These are phyloP conservation scores for Silvanus unidentatus DNA, from an alignment of 2,888 invertebrate genomes.

Conservation along the genomic window DNA sequence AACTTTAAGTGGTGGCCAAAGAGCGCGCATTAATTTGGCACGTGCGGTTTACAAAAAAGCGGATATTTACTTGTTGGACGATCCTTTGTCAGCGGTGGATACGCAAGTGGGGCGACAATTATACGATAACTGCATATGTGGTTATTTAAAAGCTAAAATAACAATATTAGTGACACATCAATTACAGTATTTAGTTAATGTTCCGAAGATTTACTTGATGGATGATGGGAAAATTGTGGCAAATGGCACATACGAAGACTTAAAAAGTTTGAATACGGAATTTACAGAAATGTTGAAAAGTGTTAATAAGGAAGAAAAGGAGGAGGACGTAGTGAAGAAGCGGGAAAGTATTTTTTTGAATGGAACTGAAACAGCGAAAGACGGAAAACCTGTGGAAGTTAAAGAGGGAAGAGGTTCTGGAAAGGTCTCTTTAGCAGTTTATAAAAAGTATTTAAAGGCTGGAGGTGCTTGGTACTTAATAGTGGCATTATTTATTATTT, in stretches of 20 bases:
- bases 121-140: conserved; percentile 69
- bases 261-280: conserved; percentile 65
- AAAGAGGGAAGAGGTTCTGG: conserved; percentile 61
- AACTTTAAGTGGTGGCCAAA: conserved; percentile 71
- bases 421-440: conserved; percentile 47
- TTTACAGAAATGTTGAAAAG: conserved; percentile 53
- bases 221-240: conserved; percentile 53
- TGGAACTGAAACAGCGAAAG: conserved; percentile 22
- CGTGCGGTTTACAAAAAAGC: conserved; percentile 77
- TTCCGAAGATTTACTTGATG: conserved; percentile 51
- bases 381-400: conserved; percentile 38
- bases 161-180: conserved; percentile 70
- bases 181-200: conserved; percentile 57
- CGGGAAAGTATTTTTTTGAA: conserved; percentile 3
- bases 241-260: conserved; percentile 62
- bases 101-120: conserved; percentile 79
- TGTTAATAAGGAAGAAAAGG: conserved; percentile 35
- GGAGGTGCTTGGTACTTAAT: conserved; percentile 56
- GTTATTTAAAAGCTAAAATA: conserved; percentile 60
- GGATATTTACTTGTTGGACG: conserved; percentile 80
- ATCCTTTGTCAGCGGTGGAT: conserved; percentile 86
- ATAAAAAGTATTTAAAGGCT: conserved; percentile 64
- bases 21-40: conserved; percentile 80
- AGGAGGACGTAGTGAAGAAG: conserved; percentile 16
- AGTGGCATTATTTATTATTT: conserved; percentile 48